Percentiles rank a stretch among this genome's conserved stretches.
Conservation (phyloP, 1,140 invertebrate genomes). For the Megalopta genalis region DNA sequence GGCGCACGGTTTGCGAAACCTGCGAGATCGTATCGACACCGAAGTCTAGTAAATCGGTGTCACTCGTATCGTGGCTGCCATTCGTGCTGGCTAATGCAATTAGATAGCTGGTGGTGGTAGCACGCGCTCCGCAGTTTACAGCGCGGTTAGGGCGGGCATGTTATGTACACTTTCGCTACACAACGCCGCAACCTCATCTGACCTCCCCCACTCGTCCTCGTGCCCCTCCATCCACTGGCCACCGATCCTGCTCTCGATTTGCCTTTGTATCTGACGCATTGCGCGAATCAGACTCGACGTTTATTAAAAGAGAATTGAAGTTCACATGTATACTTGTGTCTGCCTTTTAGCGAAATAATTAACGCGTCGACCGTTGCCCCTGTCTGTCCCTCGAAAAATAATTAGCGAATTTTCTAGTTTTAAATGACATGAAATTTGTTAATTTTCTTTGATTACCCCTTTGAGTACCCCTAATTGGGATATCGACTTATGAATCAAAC, state of each 20-base stretch:
- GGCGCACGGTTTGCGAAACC: constrained; percentile 52
- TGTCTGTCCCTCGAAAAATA: too few relatives aligned
- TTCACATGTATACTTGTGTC: too few relatives aligned
- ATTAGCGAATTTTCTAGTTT: too few relatives aligned
- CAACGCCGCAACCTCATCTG: constrained; percentile 65
- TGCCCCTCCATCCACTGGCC: constrained; percentile 17
- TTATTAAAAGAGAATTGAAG: neutral
- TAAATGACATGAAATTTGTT: too few relatives aligned
- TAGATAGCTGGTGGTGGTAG: constrained; percentile 67
- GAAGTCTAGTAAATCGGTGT: constrained; percentile 68
- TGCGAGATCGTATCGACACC: constrained; percentile 53
- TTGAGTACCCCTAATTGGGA: too few relatives aligned
- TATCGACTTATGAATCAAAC: too few relatives aligned
- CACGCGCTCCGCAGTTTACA: constrained; percentile 67
- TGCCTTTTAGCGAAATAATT: too few relatives aligned
- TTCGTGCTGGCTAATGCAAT: constrained; percentile 69
- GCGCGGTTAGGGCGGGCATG: constrained; percentile 63
- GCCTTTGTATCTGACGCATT: constrained; percentile 31
- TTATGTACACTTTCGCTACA: constrained; percentile 70
- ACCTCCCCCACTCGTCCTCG: constrained; percentile 60
- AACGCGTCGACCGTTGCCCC: too few relatives aligned
- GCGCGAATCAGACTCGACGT: too few relatives aligned
- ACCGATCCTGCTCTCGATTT: constrained; percentile 28
- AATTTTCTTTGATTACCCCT: too few relatives aligned
- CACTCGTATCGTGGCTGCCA: constrained; percentile 62